phyloP scores from a whole-genome alignment of 2,888 invertebrate species.

The Rhodophaea formosa region DNA sequence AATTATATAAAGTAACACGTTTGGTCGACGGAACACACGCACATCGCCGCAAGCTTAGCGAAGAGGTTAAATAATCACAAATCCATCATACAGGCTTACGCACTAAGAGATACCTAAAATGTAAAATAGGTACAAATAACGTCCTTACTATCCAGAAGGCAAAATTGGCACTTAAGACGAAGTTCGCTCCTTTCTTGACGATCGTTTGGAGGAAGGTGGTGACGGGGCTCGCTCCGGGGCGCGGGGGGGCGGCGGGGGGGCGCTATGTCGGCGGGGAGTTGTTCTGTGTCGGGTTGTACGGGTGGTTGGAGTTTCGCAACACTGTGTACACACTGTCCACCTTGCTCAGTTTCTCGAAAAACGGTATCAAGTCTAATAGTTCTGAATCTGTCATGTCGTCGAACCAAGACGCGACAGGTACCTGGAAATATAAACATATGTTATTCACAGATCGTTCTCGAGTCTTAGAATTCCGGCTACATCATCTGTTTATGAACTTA shows the following conservation, averaged over 20 bases:
- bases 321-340: conserved; percentile 98
- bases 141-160: conserved; percentile 81
- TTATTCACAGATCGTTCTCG: background rate
- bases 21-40: conserved; percentile 30
- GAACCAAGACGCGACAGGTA: conserved; percentile 99
- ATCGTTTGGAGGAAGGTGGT: conserved; percentile 49
- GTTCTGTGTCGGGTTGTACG: conserved; percentile 83
- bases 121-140: conserved; percentile 78
- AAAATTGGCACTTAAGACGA: conserved; percentile 81
- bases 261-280: conserved; percentile 69
- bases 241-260: conserved; percentile 39
- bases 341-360: conserved; percentile 98
- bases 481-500: too few species aligned
- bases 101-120: conserved; percentile 76
- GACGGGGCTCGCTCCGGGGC: conserved; percentile 28
- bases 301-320: conserved; percentile 95
- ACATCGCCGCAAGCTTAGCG: conserved; percentile 48
- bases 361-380: conserved; percentile 97
- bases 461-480: background rate
- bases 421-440: conserved; percentile 78
- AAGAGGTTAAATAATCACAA: conserved; percentile 46
- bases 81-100: conserved; percentile 71
- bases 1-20: conserved; percentile 17
- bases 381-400: conserved; percentile 99
- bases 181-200: conserved; percentile 62